Evolutionary conservation across 2,113 vertebrate genomes (phyloP), one percentile per base, ranked within the genome.

Genomic region (Thalassarche chlororhynchos): DNA sequence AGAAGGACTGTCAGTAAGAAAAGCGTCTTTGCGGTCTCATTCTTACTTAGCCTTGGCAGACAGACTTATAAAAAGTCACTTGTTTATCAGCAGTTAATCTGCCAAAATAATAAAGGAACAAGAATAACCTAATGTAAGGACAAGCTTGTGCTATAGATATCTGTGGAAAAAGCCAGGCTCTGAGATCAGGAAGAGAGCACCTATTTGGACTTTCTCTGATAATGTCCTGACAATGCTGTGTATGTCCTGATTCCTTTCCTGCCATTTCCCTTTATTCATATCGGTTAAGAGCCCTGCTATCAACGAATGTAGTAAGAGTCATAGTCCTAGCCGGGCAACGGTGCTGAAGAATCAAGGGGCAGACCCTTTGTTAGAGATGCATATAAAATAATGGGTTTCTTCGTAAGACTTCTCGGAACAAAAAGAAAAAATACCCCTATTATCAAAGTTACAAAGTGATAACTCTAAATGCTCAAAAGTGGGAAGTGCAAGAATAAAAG

Each of bases 171-270:
- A 84, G 9, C 3, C 34, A 88, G 54, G 9, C 11, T 79, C 64
- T 7, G 4, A 51, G 42, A 75, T 8, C 10, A 81, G n/a, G 12
- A 36, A 70, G 25, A 86, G 2, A 71, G 9, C 7, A n/a, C 1
- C 11, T 83, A 12, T 32, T 47, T 61, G 44, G 40, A 40, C 10
- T 92, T 76, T 36, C 21, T 60, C 46, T 32, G 12, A 26, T 19
- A 57, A 49, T 1, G 1, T 46, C 26, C 40, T 55, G 36, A 64
- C 11, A 68, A 64, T 1, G 4, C 18, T 28, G 2, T 5, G 2
- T 19, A 31, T 19, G 9, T 14, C 29, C 11, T 4, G 8, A 4
- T 21, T 65, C 24, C 16, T 57, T 34, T 84, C 36, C 26, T 69
- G 29, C 2, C 8, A n/a, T n/a, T 94, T 87, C 25, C 12, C 10